Conservation (phyloP, 1,140 invertebrate species). For the Battus philenor region DNA sequence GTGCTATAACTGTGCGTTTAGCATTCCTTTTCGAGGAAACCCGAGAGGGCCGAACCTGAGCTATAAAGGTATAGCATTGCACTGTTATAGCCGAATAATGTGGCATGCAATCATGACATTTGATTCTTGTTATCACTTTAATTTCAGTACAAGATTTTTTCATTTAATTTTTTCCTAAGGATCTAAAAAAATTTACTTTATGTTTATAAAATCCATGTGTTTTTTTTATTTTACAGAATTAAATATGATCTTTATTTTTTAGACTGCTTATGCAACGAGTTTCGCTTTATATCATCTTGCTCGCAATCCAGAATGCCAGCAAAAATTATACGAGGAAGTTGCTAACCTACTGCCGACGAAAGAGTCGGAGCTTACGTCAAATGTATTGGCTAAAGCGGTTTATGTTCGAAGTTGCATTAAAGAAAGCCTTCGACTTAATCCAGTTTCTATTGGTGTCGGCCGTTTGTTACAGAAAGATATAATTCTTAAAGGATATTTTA, state of each 20-base stretch:
- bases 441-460: constrained; percentile 88
- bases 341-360: constrained; percentile 72
- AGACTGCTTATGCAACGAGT: constrained; percentile 88
- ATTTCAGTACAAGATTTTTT: too few species aligned
- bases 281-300: constrained; percentile 90
- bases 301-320: constrained; percentile 83
- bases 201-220: too few species aligned
- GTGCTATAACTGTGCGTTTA: too few species aligned
- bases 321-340: constrained; percentile 83
- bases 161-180: too few species aligned
- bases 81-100: too few species aligned
- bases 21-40: too few species aligned
- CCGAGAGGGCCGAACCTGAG: too few species aligned
- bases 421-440: constrained; percentile 89
- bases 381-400: constrained; percentile 78
- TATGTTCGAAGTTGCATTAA: constrained; percentile 90
- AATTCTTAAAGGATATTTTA: constrained; percentile 86
- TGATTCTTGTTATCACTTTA: too few species aligned
- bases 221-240: neutral
- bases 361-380: constrained; percentile 75
- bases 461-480: constrained; percentile 86
- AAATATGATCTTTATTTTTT: constrained; percentile 49
- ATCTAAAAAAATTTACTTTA: too few species aligned
- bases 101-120: too few species aligned
- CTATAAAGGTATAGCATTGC: too few species aligned